Conservation (phyloP, 92 coral and sea anemone species). For the Palythoa heliodiscus region DNA sequence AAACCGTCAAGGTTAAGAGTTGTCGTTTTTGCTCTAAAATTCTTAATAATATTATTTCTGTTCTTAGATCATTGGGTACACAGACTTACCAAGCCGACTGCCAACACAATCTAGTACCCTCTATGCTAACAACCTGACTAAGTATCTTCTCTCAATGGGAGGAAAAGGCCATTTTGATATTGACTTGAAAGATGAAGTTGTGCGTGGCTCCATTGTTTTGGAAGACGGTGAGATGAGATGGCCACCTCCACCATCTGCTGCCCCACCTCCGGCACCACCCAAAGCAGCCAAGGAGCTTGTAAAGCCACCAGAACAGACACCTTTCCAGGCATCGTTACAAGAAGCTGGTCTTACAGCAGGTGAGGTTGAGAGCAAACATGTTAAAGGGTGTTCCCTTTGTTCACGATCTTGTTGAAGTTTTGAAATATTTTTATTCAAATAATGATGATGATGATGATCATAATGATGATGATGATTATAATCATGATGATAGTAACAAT, state of each 20-base stretch:
- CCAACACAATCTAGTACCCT: conserved; percentile 97
- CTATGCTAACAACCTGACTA: conserved; percentile 94
- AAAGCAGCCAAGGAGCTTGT: conserved; percentile 63
- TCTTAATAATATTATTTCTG: not conserved
- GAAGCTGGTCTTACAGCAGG: conserved; percentile 96
- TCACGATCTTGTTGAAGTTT: too few relatives aligned
- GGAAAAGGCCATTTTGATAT: conserved; percentile 85
- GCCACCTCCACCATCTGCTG: conserved; percentile 87
- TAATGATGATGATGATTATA: too few relatives aligned
- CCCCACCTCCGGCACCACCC: conserved; percentile 84
- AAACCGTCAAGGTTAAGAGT: too few relatives aligned
- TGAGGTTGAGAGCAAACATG: not conserved
- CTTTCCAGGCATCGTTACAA: conserved; percentile 74
- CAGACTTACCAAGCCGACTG: conserved; percentile 97
- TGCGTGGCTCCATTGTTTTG: conserved; percentile 92
- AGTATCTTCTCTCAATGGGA: conserved; percentile 95
- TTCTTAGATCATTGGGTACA: conserved; percentile 88
- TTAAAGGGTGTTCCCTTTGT: too few relatives aligned
- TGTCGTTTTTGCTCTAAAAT: too few relatives aligned
- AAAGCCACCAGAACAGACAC: conserved; percentile 88
- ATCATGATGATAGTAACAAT: too few relatives aligned
- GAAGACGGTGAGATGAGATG: conserved; percentile 95
- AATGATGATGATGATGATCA: too few relatives aligned
- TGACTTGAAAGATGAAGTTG: conserved; percentile 95
- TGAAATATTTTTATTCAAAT: too few relatives aligned